Percentiles rank a stretch among this genome's conserved stretches.
Conservation (phyloP, 2,113 vertebrate genomes). For the Podarcis muralis region DNA sequence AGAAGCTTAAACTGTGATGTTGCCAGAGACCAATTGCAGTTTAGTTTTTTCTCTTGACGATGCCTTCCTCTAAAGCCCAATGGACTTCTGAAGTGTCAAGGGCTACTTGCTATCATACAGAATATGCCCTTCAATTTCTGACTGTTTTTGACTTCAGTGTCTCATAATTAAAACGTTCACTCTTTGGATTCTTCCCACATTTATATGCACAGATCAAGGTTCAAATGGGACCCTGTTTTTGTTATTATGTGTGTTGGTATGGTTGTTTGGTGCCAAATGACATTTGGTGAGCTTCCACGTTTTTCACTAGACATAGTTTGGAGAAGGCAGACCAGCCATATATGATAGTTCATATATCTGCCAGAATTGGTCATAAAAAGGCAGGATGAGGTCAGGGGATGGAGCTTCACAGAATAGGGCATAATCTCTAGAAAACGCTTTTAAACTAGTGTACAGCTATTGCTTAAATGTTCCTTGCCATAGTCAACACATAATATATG, state of each 20-base stretch:
- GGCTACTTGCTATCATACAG: neutral
- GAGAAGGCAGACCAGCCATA: neutral
- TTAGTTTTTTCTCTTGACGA: neutral
- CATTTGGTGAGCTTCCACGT: neutral
- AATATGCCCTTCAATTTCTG: neutral
- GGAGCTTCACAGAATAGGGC: neutral
- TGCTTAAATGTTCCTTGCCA: too few relatives aligned
- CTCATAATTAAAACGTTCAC: neutral
- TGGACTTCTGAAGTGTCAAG: neutral
- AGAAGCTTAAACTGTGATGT: neutral
- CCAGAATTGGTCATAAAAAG: neutral
- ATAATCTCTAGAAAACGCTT: neutral
- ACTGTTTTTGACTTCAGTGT: neutral
- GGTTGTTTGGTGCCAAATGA: too few relatives aligned
- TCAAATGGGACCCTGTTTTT: neutral
- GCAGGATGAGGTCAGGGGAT: neutral
- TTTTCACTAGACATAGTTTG: too few relatives aligned
- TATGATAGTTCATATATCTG: neutral
- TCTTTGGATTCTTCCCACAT: neutral
- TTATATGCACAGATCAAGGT: neutral
- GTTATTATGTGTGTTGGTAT: too few relatives aligned
- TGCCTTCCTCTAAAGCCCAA: neutral
- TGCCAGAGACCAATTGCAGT: slow-evolving; percentile 1
- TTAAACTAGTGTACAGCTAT: too few relatives aligned
- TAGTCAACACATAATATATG: neutral